These are phyloP conservation scores for Troglohyphantes excavatus DNA, from an alignment of 2,888 invertebrate genomes.

Conservation along the genomic window DNA sequence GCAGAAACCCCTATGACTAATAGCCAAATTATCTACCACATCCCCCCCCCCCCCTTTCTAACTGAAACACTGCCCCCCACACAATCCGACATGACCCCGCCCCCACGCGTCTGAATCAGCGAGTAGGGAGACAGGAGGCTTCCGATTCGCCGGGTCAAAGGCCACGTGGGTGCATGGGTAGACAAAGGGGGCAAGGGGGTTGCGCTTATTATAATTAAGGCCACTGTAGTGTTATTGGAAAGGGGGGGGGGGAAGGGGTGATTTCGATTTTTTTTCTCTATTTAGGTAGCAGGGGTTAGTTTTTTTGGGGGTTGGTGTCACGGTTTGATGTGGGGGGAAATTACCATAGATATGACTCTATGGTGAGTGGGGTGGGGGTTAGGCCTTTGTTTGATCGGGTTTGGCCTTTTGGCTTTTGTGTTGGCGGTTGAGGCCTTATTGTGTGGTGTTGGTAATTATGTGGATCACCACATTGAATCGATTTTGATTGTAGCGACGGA, in stretches of 20 bases:
- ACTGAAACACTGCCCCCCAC: neutral
- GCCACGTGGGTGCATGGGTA: conserved; percentile 55
- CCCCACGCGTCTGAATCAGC: conserved; percentile 61
- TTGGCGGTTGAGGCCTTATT: too few species aligned
- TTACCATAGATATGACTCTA: conserved; percentile 67
- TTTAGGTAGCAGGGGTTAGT: too few species aligned
- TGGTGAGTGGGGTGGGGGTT: too few species aligned
- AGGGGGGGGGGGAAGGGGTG: neutral
- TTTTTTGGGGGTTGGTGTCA: conserved; percentile 13
- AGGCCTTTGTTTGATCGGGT: neutral
- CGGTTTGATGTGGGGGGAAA: conserved; percentile 35
- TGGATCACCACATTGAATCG: too few species aligned
- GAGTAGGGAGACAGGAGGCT: conserved; percentile 58
- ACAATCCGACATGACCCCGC: conserved; percentile 36
- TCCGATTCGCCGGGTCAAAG: conserved; percentile 65
- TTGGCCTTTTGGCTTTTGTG: too few species aligned
- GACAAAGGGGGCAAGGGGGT: conserved; percentile 3
- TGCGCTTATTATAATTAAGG: conserved; percentile 62
- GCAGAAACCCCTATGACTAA: conserved; percentile 58
- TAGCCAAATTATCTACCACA: conserved; percentile 59
- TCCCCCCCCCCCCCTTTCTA: conserved; percentile 11
- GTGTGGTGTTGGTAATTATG: too few species aligned
- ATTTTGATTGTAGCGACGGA: too few species aligned
- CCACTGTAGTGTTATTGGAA: conserved; percentile 20
- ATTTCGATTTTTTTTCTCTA: too few species aligned